Evolutionary conservation across 2,888 invertebrate species (phyloP).

Genomic region (Meliscaeva auricollis): DNA sequence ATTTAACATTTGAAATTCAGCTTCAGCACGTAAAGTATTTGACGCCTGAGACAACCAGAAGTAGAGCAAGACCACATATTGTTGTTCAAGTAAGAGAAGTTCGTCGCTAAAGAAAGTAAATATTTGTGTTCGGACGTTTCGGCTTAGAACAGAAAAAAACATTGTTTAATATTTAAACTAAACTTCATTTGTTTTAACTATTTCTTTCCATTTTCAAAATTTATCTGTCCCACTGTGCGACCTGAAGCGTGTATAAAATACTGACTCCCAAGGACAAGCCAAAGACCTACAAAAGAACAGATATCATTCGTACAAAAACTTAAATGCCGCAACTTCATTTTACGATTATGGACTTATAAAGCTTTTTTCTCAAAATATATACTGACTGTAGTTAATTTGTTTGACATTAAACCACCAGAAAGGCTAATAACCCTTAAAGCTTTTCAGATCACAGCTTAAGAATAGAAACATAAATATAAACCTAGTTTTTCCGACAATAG

Average conservation of each 20-base stretch:
- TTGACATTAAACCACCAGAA: slow-evolving; percentile 35
- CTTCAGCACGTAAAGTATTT: no score
- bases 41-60: no score
- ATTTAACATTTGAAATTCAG: no score
- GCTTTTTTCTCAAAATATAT: slow-evolving; percentile 27
- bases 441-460: neutral
- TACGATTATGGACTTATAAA: slow-evolving; percentile 3
- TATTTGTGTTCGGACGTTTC: no score
- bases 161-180: no score
- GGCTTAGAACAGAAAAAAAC: no score
- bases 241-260: neutral
- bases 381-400: slow-evolving; percentile 1
- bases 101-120: no score
- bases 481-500: neutral
- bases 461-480: slow-evolving; percentile 19
- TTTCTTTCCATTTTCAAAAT: neutral
- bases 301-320: slow-evolving; percentile 39
- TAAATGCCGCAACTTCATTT: slow-evolving; percentile 28
- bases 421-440: slow-evolving; percentile 48
- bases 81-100: no score
- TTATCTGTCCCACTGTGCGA: neutral
- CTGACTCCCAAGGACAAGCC: slow-evolving; percentile 57
- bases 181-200: no score
- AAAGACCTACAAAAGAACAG: slow-evolving; percentile 51
- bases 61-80: no score